phyloP scores from a whole-genome alignment of 1,140 invertebrate species.

The Temnothorax longispinosus region DNA sequence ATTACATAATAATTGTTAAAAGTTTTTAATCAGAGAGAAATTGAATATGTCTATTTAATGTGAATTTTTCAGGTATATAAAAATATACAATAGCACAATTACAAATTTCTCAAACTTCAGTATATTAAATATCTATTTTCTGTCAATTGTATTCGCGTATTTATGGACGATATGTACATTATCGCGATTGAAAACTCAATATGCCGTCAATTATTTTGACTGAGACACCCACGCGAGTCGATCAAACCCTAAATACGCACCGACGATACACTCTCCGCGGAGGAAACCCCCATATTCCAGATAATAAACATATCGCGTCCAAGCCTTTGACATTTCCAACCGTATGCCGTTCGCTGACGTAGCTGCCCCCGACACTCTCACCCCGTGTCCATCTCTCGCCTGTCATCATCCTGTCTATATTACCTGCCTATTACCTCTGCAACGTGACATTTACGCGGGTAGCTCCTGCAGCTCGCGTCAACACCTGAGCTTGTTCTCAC shows the following conservation, averaged over 20 bases:
- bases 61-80: not conserved
- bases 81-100: not conserved
- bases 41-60: not conserved
- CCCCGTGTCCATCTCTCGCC: conserved; percentile 63
- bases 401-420: conserved; percentile 82
- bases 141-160: not conserved
- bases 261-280: not conserved
- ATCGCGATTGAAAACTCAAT: conserved; percentile 13
- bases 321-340: conserved; percentile 39
- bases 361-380: conserved; percentile 49
- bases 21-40: not conserved
- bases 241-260: not conserved
- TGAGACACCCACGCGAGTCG: not conserved
- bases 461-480: conserved; percentile 59
- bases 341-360: not conserved
- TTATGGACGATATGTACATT: not conserved
- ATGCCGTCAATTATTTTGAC: not conserved
- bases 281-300: not conserved
- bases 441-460: conserved; percentile 71
- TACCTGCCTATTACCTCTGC: conserved; percentile 79
- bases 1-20: not conserved
- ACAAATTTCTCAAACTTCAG: not conserved
- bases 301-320: conserved; percentile 25
- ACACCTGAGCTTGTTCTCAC: conserved; percentile 53
- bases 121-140: not conserved